Evolutionary conservation across 2,888 invertebrate genomes (phyloP), one percentile per base, ranked within the genome.

Genomic region (Drosophila anomalata): DNA sequence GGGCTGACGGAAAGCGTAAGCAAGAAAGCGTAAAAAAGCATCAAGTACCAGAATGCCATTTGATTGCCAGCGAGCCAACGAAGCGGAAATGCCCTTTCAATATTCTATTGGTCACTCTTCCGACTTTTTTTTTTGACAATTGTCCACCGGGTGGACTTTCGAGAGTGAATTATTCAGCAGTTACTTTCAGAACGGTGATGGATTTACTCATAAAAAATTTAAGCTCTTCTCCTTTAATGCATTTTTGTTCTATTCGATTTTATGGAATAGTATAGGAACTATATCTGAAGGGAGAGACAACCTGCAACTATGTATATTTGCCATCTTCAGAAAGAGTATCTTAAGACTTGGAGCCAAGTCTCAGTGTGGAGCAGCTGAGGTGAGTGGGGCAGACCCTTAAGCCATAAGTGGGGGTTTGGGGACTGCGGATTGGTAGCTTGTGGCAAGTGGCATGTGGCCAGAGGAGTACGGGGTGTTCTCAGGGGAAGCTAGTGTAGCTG

Each of bases 1-100:
- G 42, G 33, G 41, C 33, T 14, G 53, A 33, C 48, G 46, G 54
- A 71, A 46, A 53, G 52, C 51, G 42, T 57, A 53, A 58, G 61
- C 56, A 71, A 66, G 73, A 63, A 70, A 56, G 56, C 59, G 66
- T 65, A 71, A 71, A 68, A 58, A 73, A 55, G 41, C 57, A 71
- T 65, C 52, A 65, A 73, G 74, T 59, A 60, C 46, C 60, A 53
- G 68, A 67, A 58, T 56, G 53, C 63, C 68, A 67, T 68, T 60
- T 46, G 46, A 54, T 67, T 44, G 36, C 29, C 46, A 26, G 36
- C 3, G 29, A 24, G 46, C 39, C 63, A 67, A 65, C 63, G 63
- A 65, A 67, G 68, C 63, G 63, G 54, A 67, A 65, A 65, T 65
- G 68, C 63, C 54, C 63, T 65, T 68, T 65, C 63, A 54, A 65